phyloP scores from a whole-genome alignment of 2,888 invertebrate species.

The Silvanus unidentatus region DNA sequence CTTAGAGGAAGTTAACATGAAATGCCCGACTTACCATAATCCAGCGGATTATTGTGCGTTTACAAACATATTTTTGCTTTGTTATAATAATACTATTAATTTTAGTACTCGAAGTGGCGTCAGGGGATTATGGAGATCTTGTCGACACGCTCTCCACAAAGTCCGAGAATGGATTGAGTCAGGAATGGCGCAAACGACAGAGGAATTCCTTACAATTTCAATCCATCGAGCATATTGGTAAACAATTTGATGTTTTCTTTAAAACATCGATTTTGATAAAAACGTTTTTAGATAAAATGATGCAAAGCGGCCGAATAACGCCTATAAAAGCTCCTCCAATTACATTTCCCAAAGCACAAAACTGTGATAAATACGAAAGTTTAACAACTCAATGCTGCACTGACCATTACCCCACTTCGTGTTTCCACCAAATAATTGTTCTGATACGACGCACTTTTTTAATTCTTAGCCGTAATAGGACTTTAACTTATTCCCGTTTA shows the following conservation, averaged over 20 bases:
- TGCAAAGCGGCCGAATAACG: conserved; percentile 49
- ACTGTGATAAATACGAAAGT: conserved; percentile 14
- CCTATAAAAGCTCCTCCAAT: conserved; percentile 49
- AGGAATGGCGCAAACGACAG: conserved; percentile 49
- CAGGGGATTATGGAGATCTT: conserved; percentile 66
- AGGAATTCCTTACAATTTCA: conserved; percentile 43
- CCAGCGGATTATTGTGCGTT: conserved; percentile 55
- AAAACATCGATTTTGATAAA: conserved; percentile 7
- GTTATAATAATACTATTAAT: neutral
- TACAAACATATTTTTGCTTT: neutral
- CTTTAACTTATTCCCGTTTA: conserved; percentile 70
- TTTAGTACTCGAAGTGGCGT: conserved; percentile 74
- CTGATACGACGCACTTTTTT: conserved; percentile 59
- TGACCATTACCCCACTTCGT: conserved; percentile 52
- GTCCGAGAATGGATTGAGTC: conserved; percentile 57
- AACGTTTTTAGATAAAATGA: conserved; percentile 47
- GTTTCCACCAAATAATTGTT: conserved; percentile 53
- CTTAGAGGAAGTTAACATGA: conserved; percentile 61
- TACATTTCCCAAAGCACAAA: conserved; percentile 24
- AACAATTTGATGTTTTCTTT: conserved; percentile 13
- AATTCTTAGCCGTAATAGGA: conserved; percentile 63
- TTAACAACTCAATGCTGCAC: conserved; percentile 25
- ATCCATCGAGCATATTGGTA: conserved; percentile 44
- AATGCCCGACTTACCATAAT: conserved; percentile 85
- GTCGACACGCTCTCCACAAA: conserved; percentile 51